phyloP scores from a whole-genome alignment of 2,113 vertebrate genomes.

The Conger conger region DNA sequence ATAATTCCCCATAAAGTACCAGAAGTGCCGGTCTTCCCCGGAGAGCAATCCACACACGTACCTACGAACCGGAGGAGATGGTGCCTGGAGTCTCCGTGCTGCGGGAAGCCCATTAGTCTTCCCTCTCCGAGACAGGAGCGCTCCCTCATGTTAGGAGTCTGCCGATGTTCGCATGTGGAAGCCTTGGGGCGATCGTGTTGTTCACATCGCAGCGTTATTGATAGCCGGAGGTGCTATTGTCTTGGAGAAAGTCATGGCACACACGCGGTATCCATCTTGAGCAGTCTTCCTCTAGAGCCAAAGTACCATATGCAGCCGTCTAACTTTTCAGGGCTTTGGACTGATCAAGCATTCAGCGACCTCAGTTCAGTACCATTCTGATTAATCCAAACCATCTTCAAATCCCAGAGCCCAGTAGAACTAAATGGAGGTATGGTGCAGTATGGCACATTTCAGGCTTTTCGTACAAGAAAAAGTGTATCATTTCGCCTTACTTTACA shows the following conservation, averaged over 20 bases:
- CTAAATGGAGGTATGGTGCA: neutral
- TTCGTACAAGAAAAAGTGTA: too few relatives aligned
- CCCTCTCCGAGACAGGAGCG: neutral
- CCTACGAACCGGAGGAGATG: neutral
- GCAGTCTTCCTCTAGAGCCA: neutral
- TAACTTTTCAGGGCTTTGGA: neutral
- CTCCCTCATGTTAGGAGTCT: neutral
- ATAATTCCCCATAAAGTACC: constrained; percentile 24
- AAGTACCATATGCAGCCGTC: neutral
- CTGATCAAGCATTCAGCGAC: neutral
- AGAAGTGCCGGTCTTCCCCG: neutral
- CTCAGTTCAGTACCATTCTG: neutral
- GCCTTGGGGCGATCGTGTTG: neutral
- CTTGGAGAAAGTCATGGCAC: neutral
- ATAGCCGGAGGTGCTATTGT: neutral
- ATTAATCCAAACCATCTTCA: neutral
- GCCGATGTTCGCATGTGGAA: neutral
- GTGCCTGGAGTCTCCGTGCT: neutral
- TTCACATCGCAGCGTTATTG: neutral
- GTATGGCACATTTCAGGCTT: too few relatives aligned
- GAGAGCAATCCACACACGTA: constrained; percentile 8
- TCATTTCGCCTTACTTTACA: too few relatives aligned
- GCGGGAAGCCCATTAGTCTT: constrained; percentile 10
- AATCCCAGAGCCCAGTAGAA: neutral
- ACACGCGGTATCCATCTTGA: neutral